Base-by-base conservation (phyloP, 2,113 vertebrate species). In the Glaucidium brasilianum region DNA sequence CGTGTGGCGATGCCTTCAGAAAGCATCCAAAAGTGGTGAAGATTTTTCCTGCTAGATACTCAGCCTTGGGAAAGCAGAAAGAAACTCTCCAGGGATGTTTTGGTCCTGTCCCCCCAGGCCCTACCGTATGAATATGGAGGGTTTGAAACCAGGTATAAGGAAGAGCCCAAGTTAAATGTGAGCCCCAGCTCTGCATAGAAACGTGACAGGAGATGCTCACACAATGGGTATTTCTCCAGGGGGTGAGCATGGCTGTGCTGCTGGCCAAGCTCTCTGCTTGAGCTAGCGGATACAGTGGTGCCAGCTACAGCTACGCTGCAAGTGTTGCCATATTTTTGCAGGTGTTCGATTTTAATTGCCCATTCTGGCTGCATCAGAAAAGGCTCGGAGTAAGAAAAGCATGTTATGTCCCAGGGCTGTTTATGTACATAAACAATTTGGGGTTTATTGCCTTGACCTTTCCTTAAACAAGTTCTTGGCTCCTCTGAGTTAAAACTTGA, bases 381-480 rank as follows among this genome's bases (percentile, higher is more conserved):
- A 49, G 41, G 34, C 63, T 88, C 9, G 3, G 62, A 85, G 23
- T 60, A 73, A 80, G 68, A 47, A 84, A 73, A 73, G 39, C 1
- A 0, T 52, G 35, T 64, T 80, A 60, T 7, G 9, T 80, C 73
- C 63, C 45, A 58, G 52, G 35, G 59, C 41, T 79, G 25, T 77
- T 89, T 85, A 53, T 52, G 32, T 62, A 55, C 76, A 81, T 80
- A 89, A 80, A 80, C 68, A 69, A 34, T 23, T 52, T 11, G 53
- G 68, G 30, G 45, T 84, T 97, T 94, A 80, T 80, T 64, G 68
- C n/a, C 56, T 80, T 86, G 55, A 91, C 59, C 68, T 81, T 88
- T 66, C 12, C 26, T 73, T 76, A 89, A 92, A 77, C 7, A 79
- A 88, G 39, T 74, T 74, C 45, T 87, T 94, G 56, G 55, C 30